A percentile compares a stretch with the other conserved stretches of the same genome.
Evolutionary conservation across 2,888 invertebrate genomes (phyloP).

Genomic region (Aproaerema taeniolella): DNA sequence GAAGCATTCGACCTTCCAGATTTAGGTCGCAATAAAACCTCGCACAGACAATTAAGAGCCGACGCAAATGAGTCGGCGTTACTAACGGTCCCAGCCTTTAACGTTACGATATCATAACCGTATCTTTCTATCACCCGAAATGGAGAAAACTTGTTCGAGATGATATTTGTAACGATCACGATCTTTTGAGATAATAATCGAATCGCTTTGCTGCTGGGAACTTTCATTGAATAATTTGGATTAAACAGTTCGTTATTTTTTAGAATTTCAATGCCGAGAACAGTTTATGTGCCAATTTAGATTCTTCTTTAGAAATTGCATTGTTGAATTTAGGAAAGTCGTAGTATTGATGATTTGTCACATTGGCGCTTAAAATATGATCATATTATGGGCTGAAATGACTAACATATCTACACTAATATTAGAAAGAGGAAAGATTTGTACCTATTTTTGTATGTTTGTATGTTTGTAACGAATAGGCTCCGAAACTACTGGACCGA

Average conservation of each 20-base stretch:
- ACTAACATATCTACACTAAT: too few species aligned
- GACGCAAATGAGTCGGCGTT: conserved; percentile 36
- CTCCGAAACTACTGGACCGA: too few species aligned
- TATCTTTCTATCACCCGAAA: conserved; percentile 26
- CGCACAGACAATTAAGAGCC: conserved; percentile 47
- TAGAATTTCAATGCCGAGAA: too few species aligned
- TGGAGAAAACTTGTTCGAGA: conserved; percentile 8
- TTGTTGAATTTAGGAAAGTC: too few species aligned
- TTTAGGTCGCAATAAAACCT: conserved; percentile 50
- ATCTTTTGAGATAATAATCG: conserved; percentile 6
- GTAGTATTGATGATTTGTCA: too few species aligned
- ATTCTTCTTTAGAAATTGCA: too few species aligned
- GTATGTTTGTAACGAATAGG: too few species aligned
- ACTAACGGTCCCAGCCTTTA: conserved; percentile 24
- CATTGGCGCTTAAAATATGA: too few species aligned
- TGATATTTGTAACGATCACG: conserved; percentile 4
- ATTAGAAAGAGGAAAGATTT: too few species aligned
- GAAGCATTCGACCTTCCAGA: conserved; percentile 36
- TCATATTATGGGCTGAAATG: too few species aligned
- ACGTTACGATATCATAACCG: conserved; percentile 33
- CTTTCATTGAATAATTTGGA: conserved; percentile 5
- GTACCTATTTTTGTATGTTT: too few species aligned
- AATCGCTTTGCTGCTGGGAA: conserved; percentile 1
- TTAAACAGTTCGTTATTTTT: neutral
- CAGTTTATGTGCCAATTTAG: too few species aligned